Evolutionary conservation across 1,140 invertebrate genomes (phyloP).

Genomic region (Micrasema longulum): DNA sequence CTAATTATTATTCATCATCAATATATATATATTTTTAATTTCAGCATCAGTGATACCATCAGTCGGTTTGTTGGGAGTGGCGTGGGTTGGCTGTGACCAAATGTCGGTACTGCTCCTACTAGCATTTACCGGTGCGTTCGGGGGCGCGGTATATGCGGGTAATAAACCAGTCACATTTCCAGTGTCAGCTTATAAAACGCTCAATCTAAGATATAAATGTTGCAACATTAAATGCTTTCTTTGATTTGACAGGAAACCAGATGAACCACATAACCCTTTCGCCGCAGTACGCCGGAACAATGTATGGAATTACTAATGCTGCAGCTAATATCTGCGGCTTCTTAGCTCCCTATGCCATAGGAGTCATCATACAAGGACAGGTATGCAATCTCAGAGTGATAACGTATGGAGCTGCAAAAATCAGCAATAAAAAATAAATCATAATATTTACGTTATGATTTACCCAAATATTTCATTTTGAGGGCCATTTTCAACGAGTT

Average conservation of each 20-base stretch:
- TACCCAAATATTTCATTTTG: too few relatives aligned
- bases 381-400: too few relatives aligned
- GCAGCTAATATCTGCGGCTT: conserved; percentile 89
- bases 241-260: conserved; percentile 69
- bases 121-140: conserved; percentile 77
- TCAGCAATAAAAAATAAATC: too few relatives aligned
- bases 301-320: conserved; percentile 91
- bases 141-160: conserved; percentile 81
- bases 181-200: too few relatives aligned
- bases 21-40: neutral
- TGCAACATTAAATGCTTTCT: too few relatives aligned
- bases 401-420: too few relatives aligned
- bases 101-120: conserved; percentile 78
- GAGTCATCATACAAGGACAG: conserved; percentile 77
- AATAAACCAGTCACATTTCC: too few relatives aligned
- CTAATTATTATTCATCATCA: too few relatives aligned
- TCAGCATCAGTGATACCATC: conserved; percentile 78
- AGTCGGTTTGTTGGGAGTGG: conserved; percentile 79
- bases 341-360: conserved; percentile 84
- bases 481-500: too few relatives aligned
- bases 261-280: conserved; percentile 92
- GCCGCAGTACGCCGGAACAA: conserved; percentile 85
- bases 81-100: conserved; percentile 82
- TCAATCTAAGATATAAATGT: too few relatives aligned
- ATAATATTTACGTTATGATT: too few relatives aligned